A percentile compares a stretch with the other conserved stretches of the same genome.
These are phyloP conservation scores for Bostrychus sinensis DNA, from an alignment of 2,113 vertebrate genomes.

Conservation along the genomic window DNA sequence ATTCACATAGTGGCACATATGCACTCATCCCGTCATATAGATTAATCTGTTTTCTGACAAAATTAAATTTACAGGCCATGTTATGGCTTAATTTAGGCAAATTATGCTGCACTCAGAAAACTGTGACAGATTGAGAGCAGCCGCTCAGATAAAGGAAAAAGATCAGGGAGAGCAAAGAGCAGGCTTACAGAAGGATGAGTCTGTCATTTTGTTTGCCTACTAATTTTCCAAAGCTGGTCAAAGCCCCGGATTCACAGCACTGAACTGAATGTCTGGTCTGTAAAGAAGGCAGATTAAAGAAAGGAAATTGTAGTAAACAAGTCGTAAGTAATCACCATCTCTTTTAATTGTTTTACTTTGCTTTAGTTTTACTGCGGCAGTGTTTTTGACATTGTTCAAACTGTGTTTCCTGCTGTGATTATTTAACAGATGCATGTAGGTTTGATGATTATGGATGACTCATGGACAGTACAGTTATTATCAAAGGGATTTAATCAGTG, in stretches of 20 bases:
- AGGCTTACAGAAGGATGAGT: conserved; percentile 32
- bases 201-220: conserved; percentile 48
- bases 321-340: background rate
- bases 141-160: conserved; percentile 34
- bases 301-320: conserved; percentile 16
- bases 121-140: conserved; percentile 72
- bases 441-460: conserved; percentile 61
- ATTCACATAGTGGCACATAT: conserved; percentile 8
- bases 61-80: conserved; percentile 65
- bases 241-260: conserved; percentile 39
- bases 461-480: conserved; percentile 58
- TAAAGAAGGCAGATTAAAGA: conserved; percentile 26
- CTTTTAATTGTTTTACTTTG: conserved; percentile 51
- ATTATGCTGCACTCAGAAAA: conserved; percentile 58
- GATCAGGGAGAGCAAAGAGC: conserved; percentile 47
- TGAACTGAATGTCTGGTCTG: conserved; percentile 33
- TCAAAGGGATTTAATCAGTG: conserved; percentile 67
- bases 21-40: conserved; percentile 44
- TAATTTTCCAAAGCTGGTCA: conserved; percentile 49
- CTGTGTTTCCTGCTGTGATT: conserved; percentile 41
- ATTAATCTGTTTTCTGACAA: conserved; percentile 70
- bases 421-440: conserved; percentile 59
- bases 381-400: conserved; percentile 50
- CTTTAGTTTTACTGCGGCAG: conserved; percentile 28
- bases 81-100: conserved; percentile 68